Evolutionary conservation across 2,888 invertebrate genomes (phyloP).

Genomic region (Xylophagus ater): DNA sequence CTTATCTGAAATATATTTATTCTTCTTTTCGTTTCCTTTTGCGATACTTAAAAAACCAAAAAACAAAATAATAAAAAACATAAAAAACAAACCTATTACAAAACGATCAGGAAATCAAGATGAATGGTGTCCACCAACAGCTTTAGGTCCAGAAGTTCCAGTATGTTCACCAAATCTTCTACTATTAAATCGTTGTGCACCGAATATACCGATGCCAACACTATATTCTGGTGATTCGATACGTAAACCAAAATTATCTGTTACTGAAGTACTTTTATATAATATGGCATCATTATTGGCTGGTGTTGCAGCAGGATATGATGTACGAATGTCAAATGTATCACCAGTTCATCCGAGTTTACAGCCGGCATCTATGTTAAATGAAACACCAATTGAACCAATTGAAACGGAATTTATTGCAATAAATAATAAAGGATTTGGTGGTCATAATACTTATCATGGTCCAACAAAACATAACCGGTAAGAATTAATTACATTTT

Average conservation of each 20-base stretch:
- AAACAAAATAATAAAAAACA: slow-evolving; percentile 6
- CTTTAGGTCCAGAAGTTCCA: slow-evolving; percentile 29
- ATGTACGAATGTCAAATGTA: slow-evolving; percentile 79
- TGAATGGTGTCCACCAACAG: slow-evolving; percentile 32
- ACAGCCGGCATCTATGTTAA: slow-evolving; percentile 53
- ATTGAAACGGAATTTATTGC: slow-evolving; percentile 11
- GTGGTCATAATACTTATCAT: slow-evolving; percentile 85
- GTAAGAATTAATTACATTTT: slow-evolving; percentile 29
- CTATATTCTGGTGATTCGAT: slow-evolving; percentile 60
- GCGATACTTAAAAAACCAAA: neutral
- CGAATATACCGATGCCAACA: slow-evolving; percentile 64
- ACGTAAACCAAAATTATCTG: slow-evolving; percentile 38
- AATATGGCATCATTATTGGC: slow-evolving; percentile 88
- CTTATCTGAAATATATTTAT: too few species aligned
- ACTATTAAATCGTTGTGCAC: slow-evolving; percentile 35
- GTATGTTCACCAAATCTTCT: slow-evolving; percentile 36
- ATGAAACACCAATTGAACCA: slow-evolving; percentile 9
- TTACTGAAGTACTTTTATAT: slow-evolving; percentile 51
- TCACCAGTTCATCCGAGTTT: slow-evolving; percentile 71
- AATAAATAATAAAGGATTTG: slow-evolving; percentile 26
- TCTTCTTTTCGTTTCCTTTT: neutral
- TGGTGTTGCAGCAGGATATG: slow-evolving; percentile 83
- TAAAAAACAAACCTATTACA: slow-evolving; percentile 1
- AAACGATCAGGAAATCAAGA: slow-evolving; percentile 31
- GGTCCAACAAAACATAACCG: slow-evolving; percentile 67